Evolutionary conservation across 2,113 vertebrate species (phyloP).

Genomic region (Corythoichthys intestinalis): DNA sequence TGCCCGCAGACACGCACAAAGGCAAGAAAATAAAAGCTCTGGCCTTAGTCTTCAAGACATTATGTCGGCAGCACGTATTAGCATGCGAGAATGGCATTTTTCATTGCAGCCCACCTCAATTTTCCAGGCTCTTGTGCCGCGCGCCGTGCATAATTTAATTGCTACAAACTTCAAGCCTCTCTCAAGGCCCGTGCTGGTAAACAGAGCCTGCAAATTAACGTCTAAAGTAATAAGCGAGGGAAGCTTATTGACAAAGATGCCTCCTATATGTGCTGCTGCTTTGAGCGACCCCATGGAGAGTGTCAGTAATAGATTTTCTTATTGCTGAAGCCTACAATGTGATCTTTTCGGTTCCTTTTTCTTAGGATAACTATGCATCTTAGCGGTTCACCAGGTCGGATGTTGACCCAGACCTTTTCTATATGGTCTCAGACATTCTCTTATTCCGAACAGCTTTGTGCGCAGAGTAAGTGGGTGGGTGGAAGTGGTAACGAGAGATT

Average conservation of each 20-base stretch:
- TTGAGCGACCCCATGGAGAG: conserved; percentile 50
- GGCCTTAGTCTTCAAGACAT: conserved; percentile 27
- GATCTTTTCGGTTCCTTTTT: neutral
- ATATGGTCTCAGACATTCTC: neutral
- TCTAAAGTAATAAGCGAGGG: conserved; percentile 35
- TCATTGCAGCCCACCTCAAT: conserved; percentile 55
- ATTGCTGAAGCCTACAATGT: conserved; percentile 19
- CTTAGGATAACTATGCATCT: neutral
- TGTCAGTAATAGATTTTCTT: conserved; percentile 42
- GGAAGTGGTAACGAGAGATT: neutral
- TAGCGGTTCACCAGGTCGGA: neutral
- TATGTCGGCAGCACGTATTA: conserved; percentile 13
- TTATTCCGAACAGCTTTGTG: neutral
- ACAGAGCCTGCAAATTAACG: conserved; percentile 52
- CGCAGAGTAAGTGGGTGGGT: neutral
- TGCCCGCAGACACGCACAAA: conserved; percentile 28
- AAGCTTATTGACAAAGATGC: conserved; percentile 35
- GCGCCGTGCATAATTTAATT: conserved; percentile 55
- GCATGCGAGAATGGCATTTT: conserved; percentile 46
- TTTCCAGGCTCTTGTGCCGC: conserved; percentile 47
- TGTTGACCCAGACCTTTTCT: neutral
- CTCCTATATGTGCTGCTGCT: conserved; percentile 40
- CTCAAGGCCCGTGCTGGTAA: conserved; percentile 47
- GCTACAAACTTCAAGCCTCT: conserved; percentile 46
- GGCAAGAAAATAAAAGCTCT: conserved; percentile 37